These are phyloP conservation scores for Peucedramus taeniatus DNA, from an alignment of 2,113 vertebrate species.

Conservation along the genomic window DNA sequence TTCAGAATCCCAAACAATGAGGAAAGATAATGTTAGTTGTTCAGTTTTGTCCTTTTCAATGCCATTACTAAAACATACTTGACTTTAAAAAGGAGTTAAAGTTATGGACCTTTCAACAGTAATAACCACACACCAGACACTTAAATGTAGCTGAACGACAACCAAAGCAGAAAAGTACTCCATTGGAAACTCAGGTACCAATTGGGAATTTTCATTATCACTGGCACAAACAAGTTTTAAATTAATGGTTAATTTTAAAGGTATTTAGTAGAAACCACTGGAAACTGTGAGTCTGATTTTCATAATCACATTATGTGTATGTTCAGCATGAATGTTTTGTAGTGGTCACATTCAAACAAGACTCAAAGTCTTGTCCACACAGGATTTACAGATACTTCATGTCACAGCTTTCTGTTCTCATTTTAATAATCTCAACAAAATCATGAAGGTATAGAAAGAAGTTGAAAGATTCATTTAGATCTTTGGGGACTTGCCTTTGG, in stretches of 20 bases:
- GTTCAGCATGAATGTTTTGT: not conserved
- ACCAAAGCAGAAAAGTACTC: not conserved
- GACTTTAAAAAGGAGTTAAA: conserved; percentile 12
- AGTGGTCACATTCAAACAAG: not conserved
- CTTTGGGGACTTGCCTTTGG: not conserved
- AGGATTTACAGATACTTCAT: not conserved
- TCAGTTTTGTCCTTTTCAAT: not conserved
- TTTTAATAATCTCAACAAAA: not conserved
- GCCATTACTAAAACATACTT: not conserved
- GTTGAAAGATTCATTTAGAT: not conserved
- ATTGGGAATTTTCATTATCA: not conserved
- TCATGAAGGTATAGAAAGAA: not conserved
- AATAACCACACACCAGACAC: not conserved
- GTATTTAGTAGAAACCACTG: not conserved
- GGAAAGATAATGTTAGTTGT: not conserved
- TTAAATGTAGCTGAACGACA: not conserved
- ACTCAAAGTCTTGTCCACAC: not conserved
- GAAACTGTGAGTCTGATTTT: not conserved
- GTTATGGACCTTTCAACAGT: not conserved
- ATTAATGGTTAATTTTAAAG: not conserved
- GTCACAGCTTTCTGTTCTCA: not conserved
- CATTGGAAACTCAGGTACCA: not conserved
- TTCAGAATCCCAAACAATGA: not conserved
- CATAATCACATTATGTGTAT: not conserved
- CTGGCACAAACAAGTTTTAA: not conserved